Conservation (phyloP, 2,797 vertebrate species). For the Sebastes matsubarae region DNA sequence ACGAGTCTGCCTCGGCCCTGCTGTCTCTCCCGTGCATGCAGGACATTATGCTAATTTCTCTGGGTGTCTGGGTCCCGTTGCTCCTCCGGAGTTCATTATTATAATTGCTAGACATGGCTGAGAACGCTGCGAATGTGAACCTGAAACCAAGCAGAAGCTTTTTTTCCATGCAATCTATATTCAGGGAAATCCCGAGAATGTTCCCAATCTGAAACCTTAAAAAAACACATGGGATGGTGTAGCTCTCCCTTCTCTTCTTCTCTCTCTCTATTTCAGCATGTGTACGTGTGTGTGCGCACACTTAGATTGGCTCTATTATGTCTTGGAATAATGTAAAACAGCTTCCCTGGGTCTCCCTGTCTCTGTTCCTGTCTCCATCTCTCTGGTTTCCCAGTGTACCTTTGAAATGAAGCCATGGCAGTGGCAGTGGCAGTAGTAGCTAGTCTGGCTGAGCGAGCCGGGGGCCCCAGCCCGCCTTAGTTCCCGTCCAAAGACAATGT, state of each 20-base stretch:
- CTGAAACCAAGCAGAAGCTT: slow-evolving; percentile 65
- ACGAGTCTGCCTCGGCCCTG: slow-evolving; percentile 36
- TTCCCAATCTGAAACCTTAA: slow-evolving; percentile 72
- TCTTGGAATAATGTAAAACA: slow-evolving; percentile 86
- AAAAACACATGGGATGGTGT: slow-evolving; percentile 70
- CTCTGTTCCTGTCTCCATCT: slow-evolving; percentile 66
- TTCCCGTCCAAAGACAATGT: slow-evolving; percentile 82
- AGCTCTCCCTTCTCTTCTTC: slow-evolving; percentile 15
- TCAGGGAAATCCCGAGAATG: slow-evolving; percentile 83
- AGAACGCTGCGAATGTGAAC: slow-evolving; percentile 79
- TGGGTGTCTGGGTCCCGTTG: slow-evolving; percentile 74
- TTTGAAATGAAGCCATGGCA: slow-evolving; percentile 75
- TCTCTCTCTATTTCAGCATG: slow-evolving; percentile 39
- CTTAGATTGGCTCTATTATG: slow-evolving; percentile 82
- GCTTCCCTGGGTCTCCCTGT: slow-evolving; percentile 65
- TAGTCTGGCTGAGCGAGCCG: slow-evolving; percentile 42
- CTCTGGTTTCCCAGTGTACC: slow-evolving; percentile 61
- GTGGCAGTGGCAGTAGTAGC: slow-evolving; percentile 63
- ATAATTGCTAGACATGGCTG: slow-evolving; percentile 81
- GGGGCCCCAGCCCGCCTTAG: slow-evolving; percentile 20
- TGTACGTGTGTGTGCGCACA: slow-evolving; percentile 38
- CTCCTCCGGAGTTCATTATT: slow-evolving; percentile 77
- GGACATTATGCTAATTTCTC: slow-evolving; percentile 78
- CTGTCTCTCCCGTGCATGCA: slow-evolving; percentile 62
- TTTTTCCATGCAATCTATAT: slow-evolving; percentile 78